Evolutionary conservation across 2,113 vertebrate species (phyloP).

Genomic region (Datnioides undecimradiatus): DNA sequence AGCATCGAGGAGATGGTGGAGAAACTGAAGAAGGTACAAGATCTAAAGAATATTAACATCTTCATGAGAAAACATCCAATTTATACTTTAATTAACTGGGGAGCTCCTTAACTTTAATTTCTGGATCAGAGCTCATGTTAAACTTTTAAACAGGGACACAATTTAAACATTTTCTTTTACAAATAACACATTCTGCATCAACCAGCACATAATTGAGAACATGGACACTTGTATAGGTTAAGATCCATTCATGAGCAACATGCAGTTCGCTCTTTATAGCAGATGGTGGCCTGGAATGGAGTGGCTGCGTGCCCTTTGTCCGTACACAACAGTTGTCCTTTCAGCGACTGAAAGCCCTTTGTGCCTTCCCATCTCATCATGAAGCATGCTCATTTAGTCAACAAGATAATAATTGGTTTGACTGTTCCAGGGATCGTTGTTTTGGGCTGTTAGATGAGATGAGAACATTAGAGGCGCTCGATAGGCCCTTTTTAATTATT

Average conservation of each 20-base stretch:
- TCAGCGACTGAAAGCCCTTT: constrained; percentile 48
- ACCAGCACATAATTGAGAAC: neutral
- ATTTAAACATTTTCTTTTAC: neutral
- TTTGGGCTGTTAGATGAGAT: constrained; percentile 5
- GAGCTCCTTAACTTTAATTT: neutral
- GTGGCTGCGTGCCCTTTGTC: constrained; percentile 43
- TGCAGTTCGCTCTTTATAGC: constrained; percentile 35
- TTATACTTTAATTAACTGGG: too few relatives aligned
- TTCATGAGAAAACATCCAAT: too few relatives aligned
- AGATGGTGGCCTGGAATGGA: constrained; percentile 64
- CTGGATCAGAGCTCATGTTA: neutral
- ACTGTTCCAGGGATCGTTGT: neutral
- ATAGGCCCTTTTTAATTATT: neutral
- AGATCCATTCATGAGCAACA: constrained; percentile 46
- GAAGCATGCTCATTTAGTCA: constrained; percentile 6
- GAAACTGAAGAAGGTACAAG: constrained; percentile 93
- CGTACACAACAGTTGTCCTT: constrained; percentile 50
- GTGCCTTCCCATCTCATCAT: constrained; percentile 25
- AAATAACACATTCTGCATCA: neutral
- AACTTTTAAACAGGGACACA: neutral
- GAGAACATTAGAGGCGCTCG: constrained; percentile 7
- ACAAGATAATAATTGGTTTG: constrained; percentile 32
- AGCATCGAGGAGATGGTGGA: constrained; percentile 96
- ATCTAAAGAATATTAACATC: neutral
- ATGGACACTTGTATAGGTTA: constrained; percentile 3